phyloP scores from a whole-genome alignment of 2,888 invertebrate species.

The Ophioninae sp. region DNA sequence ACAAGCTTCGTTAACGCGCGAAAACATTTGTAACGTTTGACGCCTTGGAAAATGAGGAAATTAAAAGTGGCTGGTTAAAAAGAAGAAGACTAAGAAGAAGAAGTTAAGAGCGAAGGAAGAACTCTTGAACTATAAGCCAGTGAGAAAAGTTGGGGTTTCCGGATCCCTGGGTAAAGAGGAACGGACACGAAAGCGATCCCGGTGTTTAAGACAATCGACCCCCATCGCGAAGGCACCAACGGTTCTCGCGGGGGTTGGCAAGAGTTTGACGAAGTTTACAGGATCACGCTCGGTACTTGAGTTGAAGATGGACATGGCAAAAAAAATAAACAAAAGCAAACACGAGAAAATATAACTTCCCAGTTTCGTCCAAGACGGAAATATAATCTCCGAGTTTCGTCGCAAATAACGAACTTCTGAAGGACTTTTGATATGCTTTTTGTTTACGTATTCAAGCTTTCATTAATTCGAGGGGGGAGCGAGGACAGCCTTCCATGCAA shows the following conservation, averaged over 20 bases:
- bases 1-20: neutral
- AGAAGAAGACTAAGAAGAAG: constrained; percentile 22
- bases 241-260: constrained; percentile 27
- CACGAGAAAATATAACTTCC: neutral
- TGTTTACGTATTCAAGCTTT: constrained; percentile 17
- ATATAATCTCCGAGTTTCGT: constrained; percentile 3
- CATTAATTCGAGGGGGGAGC: constrained; percentile 31
- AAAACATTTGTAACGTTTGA: neutral
- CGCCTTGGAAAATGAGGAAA: neutral
- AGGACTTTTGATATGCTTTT: constrained; percentile 28
- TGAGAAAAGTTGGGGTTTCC: constrained; percentile 22
- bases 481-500: neutral
- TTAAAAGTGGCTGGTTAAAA: constrained; percentile 25
- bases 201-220: constrained; percentile 35
- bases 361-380: constrained; percentile 40
- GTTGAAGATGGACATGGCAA: neutral
- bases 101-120: constrained; percentile 38
- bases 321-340: constrained; percentile 3
- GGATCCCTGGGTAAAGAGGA: constrained; percentile 27
- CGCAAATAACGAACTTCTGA: constrained; percentile 47
- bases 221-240: constrained; percentile 30
- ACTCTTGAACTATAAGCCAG: constrained; percentile 17
- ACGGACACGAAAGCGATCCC: constrained; percentile 23
- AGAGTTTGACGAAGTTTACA: constrained; percentile 58
- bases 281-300: constrained; percentile 32